Base-by-base conservation (phyloP, 1,140 invertebrate species). In the Lepidostoma basale region DNA sequence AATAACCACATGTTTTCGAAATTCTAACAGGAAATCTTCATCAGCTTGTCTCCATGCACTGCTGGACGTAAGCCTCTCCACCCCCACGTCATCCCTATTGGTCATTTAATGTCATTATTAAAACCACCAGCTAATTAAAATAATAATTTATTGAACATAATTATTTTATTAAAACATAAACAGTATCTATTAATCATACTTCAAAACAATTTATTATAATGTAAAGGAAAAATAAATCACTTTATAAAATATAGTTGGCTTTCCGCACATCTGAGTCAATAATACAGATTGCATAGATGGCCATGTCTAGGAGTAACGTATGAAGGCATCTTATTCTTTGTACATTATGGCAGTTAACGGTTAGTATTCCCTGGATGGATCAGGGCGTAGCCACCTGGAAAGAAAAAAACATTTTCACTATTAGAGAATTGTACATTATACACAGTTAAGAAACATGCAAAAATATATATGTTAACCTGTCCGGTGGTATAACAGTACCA, bases 261-360 rank as follows among this genome's bases (percentile, higher is more conserved):
- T 54, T 14, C 10, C 14, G 10, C 9, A 36, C 33, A 36, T 36
- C 6, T 36, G 33, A 8, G n/a, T 36, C n/a, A 36, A 36, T 8
- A 36, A 36, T 8, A 8, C n/a, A 8, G n/a, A 8, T 8, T n/a
- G n/a, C 33, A 54, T 30, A 28, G 28, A 30, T 6, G 28, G 25
- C 33, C 16, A 54, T 30, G 16, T n/a, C 20, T 47, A 18, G 23
- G 18, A 47, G 20, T 54, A 54, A 16, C 18, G 30, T n/a, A 26
- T 54, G 14, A 54, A 54, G 49, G 49, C 49, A 54, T 14, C 26
- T 54, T 22, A 49, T 14, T 30, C 33, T 54, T 16, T 54, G n/a
- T 54, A 54, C 25, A 62, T 42, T 62, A 62, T 62, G 59, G 59
- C 59, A 62, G 26, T 44, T 44, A 26, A 26, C 6, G 26, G 10